phyloP scores from a whole-genome alignment of 2,113 vertebrate genomes.

The Aleadryas rufinucha region DNA sequence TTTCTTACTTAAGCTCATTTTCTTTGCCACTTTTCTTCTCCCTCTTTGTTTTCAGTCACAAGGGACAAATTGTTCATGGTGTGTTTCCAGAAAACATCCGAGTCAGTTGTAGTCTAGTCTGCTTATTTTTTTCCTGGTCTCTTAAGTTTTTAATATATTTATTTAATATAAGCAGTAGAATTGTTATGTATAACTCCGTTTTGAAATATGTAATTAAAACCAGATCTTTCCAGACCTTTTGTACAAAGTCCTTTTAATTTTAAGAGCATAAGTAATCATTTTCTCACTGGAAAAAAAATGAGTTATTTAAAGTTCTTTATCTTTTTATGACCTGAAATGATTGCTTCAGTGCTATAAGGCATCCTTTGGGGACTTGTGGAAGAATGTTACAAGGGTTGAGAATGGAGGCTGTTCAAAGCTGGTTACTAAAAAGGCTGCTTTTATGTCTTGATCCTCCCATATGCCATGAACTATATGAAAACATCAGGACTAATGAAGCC shows the following conservation, averaged over 20 bases:
- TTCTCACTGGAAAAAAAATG: neutral
- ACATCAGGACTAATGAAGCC: conserved; percentile 2
- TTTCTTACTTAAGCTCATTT: conserved; percentile 18
- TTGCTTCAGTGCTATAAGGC: neutral
- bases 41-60: neutral
- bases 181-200: conserved; percentile 11
- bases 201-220: conserved; percentile 36
- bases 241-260: neutral
- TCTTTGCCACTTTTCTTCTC: neutral
- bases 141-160: conserved; percentile 18
- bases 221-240: neutral
- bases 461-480: neutral
- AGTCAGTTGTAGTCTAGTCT: neutral
- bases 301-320: conserved; percentile 15
- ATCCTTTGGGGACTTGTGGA: neutral
- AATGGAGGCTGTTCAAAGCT: neutral
- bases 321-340: conserved; percentile 29
- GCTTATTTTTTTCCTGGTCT: neutral
- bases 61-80: neutral
- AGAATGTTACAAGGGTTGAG: neutral
- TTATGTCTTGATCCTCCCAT: neutral
- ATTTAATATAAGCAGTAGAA: neutral
- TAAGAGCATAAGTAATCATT: neutral
- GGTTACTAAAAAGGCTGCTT: neutral
- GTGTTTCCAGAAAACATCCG: neutral